Conservation (phyloP, 2,888 invertebrate species). For the Ceratothoa steindachneri region DNA sequence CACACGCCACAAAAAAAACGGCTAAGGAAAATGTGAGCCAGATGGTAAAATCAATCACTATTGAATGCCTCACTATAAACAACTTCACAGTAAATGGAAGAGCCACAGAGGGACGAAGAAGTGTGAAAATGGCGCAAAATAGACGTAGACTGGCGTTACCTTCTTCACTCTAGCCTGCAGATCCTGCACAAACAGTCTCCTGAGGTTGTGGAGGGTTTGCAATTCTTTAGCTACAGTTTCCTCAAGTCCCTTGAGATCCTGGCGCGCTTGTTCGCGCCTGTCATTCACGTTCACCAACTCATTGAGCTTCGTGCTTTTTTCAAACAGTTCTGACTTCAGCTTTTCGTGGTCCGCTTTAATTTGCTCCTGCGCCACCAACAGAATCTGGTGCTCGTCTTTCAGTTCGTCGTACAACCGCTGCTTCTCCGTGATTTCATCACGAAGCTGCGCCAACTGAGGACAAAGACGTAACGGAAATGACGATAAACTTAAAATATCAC, state of each 20-base stretch:
- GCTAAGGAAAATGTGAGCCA: too few species aligned
- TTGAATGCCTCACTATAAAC: too few species aligned
- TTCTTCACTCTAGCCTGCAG: constrained; percentile 71
- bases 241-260: constrained; percentile 68
- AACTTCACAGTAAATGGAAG: too few species aligned
- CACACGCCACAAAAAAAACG: too few species aligned
- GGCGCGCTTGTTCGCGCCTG: constrained; percentile 92
- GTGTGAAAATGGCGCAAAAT: too few species aligned
- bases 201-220: constrained; percentile 94
- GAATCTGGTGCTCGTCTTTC: constrained; percentile 90
- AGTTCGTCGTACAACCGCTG: constrained; percentile 86
- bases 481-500: neutral
- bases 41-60: too few species aligned
- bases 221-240: constrained; percentile 96
- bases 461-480: neutral
- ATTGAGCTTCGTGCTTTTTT: constrained; percentile 70
- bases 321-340: constrained; percentile 87
- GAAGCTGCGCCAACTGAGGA: constrained; percentile 65
- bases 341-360: constrained; percentile 92
- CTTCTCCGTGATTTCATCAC: constrained; percentile 92
- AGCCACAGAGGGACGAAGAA: too few species aligned
- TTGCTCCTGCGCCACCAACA: constrained; percentile 87
- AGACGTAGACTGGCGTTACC: constrained; percentile 51
- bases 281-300: constrained; percentile 91
- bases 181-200: constrained; percentile 97